Base-by-base conservation (phyloP, 2,113 vertebrate genomes). In the Promerops cafer region DNA sequence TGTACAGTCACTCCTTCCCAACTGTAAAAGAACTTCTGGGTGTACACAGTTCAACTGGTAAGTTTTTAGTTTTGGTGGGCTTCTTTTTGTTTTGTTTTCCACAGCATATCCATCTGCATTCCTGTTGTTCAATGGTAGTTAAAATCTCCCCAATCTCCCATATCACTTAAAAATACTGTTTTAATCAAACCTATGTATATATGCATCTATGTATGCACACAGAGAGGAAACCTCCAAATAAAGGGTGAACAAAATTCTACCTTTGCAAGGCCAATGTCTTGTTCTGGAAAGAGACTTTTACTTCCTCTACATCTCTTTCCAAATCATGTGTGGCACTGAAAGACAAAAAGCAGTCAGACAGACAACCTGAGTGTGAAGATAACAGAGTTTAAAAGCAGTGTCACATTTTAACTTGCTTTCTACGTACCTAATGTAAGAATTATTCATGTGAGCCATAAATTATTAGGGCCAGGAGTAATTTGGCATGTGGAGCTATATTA, bases 221-320 rank as follows among this genome's bases (percentile, higher is more conserved):
- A 87, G 18, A 69, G 6, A 68, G 26, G 39, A 83, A 94, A 60
- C 9, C 6, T 79, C 40, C 33, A 85, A 60, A 87, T 23, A 76
- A 80, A 57, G 3, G 23, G 7, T 17, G 11, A 92, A 91, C 22
- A 81, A 89, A 59, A 65, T 19, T 47, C 28, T 96, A 97, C 97
- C 97, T 98, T 71, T 93, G 59, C 53, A 98, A 72, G 10, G 87
- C 88, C 85, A 98, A 39, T 1, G 39, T 90, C 95, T 97, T 98
- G 45, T 96, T 96, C 49, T 80, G 44, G 35, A 97, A 69, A 44
- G 93, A 79, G 35, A 10, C 3, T 81, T 94, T 96, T 39, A 27
- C 4, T 19, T 95, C n/a, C 50, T 97, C 97, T 37, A 94, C 14
- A 42, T 91, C 70, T 39, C 8, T 83, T 94, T 96, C 31, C 76